Conservation (phyloP, 30 jellyfish, hydroid and myxozoan genomes). For the Hydra vulgaris region DNA sequence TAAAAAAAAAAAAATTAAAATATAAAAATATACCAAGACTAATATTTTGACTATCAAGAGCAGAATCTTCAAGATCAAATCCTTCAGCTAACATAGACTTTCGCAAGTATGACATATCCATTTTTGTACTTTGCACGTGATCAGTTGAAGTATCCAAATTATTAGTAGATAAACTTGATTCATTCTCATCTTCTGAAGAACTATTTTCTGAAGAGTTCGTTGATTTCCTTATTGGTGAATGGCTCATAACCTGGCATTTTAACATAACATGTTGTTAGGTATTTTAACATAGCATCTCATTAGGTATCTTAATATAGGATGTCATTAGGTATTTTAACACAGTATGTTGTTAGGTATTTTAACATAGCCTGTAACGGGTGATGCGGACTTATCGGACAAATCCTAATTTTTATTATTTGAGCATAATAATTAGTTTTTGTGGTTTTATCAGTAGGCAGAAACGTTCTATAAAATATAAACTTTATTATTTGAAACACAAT, state of each 20-base stretch:
- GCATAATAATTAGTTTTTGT: too few relatives aligned
- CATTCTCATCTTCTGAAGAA: conserved; percentile 24
- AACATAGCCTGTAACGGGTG: too few relatives aligned
- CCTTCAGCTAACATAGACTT: conserved; percentile 5
- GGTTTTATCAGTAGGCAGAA: too few relatives aligned
- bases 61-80: conserved; percentile 2
- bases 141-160: not conserved
- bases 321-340: too few relatives aligned
- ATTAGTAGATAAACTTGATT: not conserved
- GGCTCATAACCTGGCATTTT: conserved; percentile 47
- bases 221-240: conserved; percentile 11
- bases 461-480: too few relatives aligned
- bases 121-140: conserved; percentile 9
- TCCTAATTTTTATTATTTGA: too few relatives aligned
- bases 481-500: too few relatives aligned
- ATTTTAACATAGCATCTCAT: not conserved
- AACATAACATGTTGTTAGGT: not conserved
- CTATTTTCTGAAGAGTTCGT: conserved; percentile 6
- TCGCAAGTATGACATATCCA: conserved; percentile 21
- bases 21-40: not conserved
- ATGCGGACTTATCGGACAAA: too few relatives aligned
- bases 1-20: not conserved
- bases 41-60: conserved; percentile 5
- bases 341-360: too few relatives aligned
- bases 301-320: too few relatives aligned